These are phyloP conservation scores for Phymorhynchus buccinoides DNA, from an alignment of 1,140 invertebrate species.

Conservation along the genomic window DNA sequence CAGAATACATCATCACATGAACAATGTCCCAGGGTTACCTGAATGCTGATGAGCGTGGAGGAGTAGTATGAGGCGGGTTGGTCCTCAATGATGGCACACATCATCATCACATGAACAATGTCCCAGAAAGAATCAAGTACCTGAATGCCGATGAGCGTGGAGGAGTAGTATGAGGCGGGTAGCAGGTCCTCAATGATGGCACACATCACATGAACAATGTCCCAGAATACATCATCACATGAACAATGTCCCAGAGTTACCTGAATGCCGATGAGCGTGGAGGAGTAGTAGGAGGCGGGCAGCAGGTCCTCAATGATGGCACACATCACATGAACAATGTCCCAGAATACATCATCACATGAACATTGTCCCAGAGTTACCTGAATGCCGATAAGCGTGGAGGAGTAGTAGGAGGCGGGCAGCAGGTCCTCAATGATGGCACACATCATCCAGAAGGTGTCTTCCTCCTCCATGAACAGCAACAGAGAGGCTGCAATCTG, in stretches of 20 bases:
- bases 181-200: conserved; percentile 97
- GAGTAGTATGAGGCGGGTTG: conserved; percentile 98
- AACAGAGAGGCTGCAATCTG: conserved; percentile 93
- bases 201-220: too few relatives aligned
- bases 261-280: conserved; percentile 87
- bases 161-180: conserved; percentile 97
- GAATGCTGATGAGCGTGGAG: conserved; percentile 88
- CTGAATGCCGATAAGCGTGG: conserved; percentile 87
- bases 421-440: conserved; percentile 97
- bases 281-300: conserved; percentile 97
- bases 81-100: conserved; percentile 98
- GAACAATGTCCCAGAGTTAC: too few relatives aligned
- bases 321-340: too few relatives aligned
- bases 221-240: too few relatives aligned
- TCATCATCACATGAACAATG: too few relatives aligned
- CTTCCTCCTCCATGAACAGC: conserved; percentile 97
- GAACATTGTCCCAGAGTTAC: too few relatives aligned
- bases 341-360: too few relatives aligned
- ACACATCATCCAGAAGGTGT: conserved; percentile 99
- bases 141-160: conserved; percentile 87
- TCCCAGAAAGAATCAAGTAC: too few relatives aligned
- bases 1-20: too few relatives aligned
- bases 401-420: conserved; percentile 97
- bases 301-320: conserved; percentile 97
- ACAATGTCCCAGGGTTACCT: too few relatives aligned